These are phyloP conservation scores for Lithobius niger DNA, from an alignment of 1,140 invertebrate genomes.

Conservation along the genomic window DNA sequence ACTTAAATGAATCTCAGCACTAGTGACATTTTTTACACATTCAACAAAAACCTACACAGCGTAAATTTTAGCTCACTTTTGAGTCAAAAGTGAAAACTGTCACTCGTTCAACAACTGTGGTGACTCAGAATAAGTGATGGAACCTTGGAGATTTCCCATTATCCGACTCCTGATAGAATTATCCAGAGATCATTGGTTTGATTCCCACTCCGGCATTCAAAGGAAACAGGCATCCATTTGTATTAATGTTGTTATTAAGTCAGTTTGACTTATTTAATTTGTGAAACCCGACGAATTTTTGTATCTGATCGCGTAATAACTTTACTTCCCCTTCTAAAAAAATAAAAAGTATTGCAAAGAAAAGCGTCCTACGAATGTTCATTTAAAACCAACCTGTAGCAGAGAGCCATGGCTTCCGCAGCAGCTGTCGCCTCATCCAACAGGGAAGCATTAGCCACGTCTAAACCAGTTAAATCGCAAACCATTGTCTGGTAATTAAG, in stretches of 20 bases:
- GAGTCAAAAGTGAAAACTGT: no score
- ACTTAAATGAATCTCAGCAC: slow-evolving; percentile 15
- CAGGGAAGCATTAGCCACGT: slow-evolving; percentile 90
- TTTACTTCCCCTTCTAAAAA: background rate
- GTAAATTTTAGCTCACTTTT: no score
- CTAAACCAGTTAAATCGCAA: slow-evolving; percentile 82
- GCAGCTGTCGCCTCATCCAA: slow-evolving; percentile 95
- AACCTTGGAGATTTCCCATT: no score
- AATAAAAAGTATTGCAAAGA: background rate
- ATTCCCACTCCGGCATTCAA: no score
- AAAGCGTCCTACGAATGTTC: background rate
- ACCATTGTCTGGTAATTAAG: slow-evolving; percentile 98
- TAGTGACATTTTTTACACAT: no score
- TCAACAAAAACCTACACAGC: no score
- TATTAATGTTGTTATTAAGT: slow-evolving; percentile 25
- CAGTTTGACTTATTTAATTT: slow-evolving; percentile 24
- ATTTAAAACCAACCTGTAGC: slow-evolving; percentile 56
- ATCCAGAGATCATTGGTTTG: no score
- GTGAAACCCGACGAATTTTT: slow-evolving; percentile 16
- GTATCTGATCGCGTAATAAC: background rate
- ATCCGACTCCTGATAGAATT: no score
- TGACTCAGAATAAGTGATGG: no score
- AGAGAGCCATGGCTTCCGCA: slow-evolving; percentile 86
- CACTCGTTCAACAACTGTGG: no score
- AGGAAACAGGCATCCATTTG: no score